Evolutionary conservation across 2,797 vertebrate genomes (phyloP).

Genomic region (Sarcophilus harrisii): DNA sequence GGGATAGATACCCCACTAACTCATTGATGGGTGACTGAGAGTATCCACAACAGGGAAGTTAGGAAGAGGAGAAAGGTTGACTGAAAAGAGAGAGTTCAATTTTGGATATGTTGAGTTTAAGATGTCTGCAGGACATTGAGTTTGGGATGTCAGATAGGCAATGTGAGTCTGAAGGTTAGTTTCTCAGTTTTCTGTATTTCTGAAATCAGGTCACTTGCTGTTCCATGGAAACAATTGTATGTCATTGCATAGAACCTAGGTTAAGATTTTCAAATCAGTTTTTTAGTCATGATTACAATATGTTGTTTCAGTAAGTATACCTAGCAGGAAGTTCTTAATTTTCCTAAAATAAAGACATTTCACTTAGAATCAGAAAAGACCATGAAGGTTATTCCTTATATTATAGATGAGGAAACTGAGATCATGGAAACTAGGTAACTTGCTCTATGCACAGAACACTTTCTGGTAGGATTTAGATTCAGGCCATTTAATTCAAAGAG

Average conservation of each 20-base stretch:
- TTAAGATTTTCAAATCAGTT: neutral
- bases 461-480: neutral
- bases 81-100: neutral
- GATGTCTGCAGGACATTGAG: neutral
- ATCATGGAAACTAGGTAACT: neutral
- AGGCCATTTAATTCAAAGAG: neutral
- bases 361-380: neutral
- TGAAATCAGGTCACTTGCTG: neutral
- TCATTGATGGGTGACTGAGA: neutral
- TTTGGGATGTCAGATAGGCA: neutral
- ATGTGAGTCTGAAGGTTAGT: neutral
- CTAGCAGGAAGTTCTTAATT: neutral
- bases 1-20: neutral
- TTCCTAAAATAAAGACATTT: neutral
- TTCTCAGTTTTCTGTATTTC: neutral
- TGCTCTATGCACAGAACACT: neutral
- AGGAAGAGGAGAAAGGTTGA: neutral
- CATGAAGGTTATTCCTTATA: neutral
- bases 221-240: neutral
- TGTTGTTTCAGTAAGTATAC: neutral
- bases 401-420: neutral
- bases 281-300: neutral
- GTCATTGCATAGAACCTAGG: fast-evolving
- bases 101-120: neutral
- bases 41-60: too few species aligned